These are phyloP conservation scores for Chlorospingus semifuscus DNA, from an alignment of 2,797 vertebrate species.

Conservation along the genomic window DNA sequence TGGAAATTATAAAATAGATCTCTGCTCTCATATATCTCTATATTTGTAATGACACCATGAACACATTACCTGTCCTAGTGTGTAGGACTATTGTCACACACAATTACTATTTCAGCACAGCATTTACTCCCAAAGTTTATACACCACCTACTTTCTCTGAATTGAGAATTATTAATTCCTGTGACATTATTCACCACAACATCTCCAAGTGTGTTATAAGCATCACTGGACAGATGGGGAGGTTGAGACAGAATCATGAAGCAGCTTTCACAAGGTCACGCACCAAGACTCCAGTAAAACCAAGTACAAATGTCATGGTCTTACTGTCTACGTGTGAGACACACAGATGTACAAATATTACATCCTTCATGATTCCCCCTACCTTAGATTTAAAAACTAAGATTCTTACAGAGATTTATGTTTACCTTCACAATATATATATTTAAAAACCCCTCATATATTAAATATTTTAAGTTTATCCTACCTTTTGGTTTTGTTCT, in stretches of 20 bases:
- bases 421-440: not conserved
- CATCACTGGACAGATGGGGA: not conserved
- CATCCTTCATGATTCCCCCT: not conserved
- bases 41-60: not conserved
- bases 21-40: not conserved
- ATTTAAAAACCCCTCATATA: not conserved
- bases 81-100: not conserved
- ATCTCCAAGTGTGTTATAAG: not conserved
- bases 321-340: not conserved
- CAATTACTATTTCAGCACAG: not conserved
- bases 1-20: not conserved
- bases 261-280: not conserved
- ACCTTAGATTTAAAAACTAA: not conserved
- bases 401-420: not conserved
- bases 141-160: accelerated
- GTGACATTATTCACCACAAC: not conserved
- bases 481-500: not conserved
- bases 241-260: not conserved
- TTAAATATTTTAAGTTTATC: not conserved
- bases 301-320: not conserved
- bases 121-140: not conserved
- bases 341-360: not conserved
- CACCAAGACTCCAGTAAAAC: not conserved
- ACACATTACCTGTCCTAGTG: not conserved
- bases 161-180: not conserved